Evolutionary conservation across 53 echinoderm and acorn worm genomes (phyloP).

Genomic region (Paracentrotus lividus): DNA sequence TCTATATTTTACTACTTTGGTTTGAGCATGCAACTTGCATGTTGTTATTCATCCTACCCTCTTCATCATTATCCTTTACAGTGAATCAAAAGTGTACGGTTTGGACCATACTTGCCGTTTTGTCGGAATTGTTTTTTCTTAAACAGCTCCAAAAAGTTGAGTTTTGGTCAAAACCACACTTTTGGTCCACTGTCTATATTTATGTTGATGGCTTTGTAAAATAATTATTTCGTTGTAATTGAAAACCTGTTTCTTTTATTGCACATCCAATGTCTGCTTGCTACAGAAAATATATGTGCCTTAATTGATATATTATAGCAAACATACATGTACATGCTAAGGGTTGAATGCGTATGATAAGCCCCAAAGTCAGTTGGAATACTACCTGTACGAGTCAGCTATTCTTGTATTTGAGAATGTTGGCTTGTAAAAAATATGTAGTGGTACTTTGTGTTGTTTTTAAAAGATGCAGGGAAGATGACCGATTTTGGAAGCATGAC

Average conservation of each 20-base stretch:
- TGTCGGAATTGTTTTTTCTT: too few relatives aligned
- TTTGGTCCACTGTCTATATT: not conserved
- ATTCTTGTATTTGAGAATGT: not conserved
- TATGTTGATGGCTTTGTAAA: not conserved
- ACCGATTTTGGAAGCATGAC: not conserved
- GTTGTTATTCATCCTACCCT: not conserved
- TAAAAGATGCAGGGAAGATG: not conserved
- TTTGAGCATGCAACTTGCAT: constrained; percentile 9
- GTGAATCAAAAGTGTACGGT: too few relatives aligned
- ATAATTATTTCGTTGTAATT: not conserved
- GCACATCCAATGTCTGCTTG: not conserved
- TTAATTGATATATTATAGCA: not conserved
- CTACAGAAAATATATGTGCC: constrained; percentile 10
- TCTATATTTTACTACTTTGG: constrained; percentile 7
- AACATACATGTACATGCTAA: not conserved
- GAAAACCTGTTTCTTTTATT: not conserved
- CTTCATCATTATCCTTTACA: not conserved
- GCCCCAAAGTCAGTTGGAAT: not conserved
- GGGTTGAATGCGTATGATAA: not conserved
- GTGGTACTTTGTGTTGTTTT: not conserved
- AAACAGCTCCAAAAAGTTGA: too few relatives aligned
- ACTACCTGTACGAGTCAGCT: not conserved
- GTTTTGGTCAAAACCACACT: too few relatives aligned
- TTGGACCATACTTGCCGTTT: too few relatives aligned
- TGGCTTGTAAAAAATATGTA: not conserved